A percentile compares a stretch with the other conserved stretches of the same genome.
These are phyloP conservation scores for Pardosa pseudoannulata DNA, from an alignment of 2,888 invertebrate species.

Conservation along the genomic window DNA sequence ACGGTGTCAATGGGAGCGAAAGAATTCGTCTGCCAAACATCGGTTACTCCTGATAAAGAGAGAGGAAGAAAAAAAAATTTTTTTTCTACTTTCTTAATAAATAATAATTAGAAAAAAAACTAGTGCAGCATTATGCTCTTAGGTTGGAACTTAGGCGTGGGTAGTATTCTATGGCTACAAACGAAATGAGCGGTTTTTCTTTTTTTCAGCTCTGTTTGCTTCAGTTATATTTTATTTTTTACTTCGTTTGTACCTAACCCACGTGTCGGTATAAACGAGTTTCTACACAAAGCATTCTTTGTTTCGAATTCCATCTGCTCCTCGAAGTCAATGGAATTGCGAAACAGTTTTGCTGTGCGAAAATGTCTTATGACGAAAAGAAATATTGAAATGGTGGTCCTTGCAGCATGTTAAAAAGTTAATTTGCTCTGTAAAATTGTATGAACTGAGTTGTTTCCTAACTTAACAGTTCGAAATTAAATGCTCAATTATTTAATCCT, in stretches of 20 bases:
- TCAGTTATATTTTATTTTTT: background rate
- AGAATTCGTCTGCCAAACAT: constrained; percentile 13
- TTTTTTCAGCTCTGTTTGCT: background rate
- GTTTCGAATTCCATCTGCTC: too few relatives aligned
- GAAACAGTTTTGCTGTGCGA: too few relatives aligned
- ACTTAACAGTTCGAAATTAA: too few relatives aligned
- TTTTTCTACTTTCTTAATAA: background rate
- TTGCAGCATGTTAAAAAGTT: too few relatives aligned
- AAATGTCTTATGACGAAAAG: too few relatives aligned
- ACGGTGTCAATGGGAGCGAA: constrained; percentile 31
- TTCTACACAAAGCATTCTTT: constrained; percentile 25
- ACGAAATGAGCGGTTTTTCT: background rate
- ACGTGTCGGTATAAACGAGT: constrained; percentile 14
- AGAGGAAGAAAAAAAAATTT: too few relatives aligned
- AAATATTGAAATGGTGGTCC: too few relatives aligned
- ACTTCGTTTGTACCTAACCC: background rate
- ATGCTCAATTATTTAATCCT: too few relatives aligned
- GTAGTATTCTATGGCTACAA: constrained; percentile 54
- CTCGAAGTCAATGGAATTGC: too few relatives aligned
- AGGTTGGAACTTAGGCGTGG: constrained; percentile 36
- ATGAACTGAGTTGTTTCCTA: too few relatives aligned
- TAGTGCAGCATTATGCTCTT: constrained; percentile 10
- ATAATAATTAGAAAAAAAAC: constrained; percentile 27
- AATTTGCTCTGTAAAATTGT: too few relatives aligned
- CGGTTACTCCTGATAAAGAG: constrained; percentile 18